Conservation (phyloP, 2,888 invertebrate genomes). For the Brachyptera putata region DNA sequence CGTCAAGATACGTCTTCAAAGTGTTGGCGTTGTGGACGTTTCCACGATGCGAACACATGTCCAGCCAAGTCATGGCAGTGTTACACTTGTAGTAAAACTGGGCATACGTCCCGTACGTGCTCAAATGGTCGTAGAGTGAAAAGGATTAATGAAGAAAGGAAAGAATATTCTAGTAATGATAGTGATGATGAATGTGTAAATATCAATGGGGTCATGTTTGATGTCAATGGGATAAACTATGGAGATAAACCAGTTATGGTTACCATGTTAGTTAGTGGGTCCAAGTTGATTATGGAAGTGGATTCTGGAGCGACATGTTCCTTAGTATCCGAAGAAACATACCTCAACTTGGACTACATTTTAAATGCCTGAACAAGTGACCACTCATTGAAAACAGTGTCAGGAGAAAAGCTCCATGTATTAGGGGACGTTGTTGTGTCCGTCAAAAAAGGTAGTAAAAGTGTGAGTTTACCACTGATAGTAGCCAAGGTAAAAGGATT, state of each 20-base stretch:
- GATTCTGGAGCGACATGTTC: slow-evolving; percentile 7
- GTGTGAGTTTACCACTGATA: background rate
- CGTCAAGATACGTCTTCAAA: background rate
- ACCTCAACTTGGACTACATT: background rate
- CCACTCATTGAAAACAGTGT: background rate
- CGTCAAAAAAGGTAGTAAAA: background rate
- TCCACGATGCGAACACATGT: background rate
- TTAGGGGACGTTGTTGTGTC: background rate
- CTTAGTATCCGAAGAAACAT: background rate
- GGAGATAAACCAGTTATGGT: background rate
- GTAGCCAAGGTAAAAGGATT: background rate
- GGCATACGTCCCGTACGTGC: background rate
- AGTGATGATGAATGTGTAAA: no score
- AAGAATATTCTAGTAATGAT: no score
- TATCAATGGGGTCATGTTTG: no score
- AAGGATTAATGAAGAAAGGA: no score
- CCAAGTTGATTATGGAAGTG: background rate
- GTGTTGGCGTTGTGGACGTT: slow-evolving; percentile 1
- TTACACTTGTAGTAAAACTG: background rate
- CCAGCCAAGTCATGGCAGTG: background rate
- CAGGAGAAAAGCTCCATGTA: background rate
- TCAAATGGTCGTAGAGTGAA: background rate
- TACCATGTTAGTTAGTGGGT: background rate
- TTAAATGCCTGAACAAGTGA: background rate
- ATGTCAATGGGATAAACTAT: no score